Evolutionary conservation across 2,888 invertebrate species (phyloP), one percentile per base, ranked within the genome.

Genomic region (Cryptus viduatorius): DNA sequence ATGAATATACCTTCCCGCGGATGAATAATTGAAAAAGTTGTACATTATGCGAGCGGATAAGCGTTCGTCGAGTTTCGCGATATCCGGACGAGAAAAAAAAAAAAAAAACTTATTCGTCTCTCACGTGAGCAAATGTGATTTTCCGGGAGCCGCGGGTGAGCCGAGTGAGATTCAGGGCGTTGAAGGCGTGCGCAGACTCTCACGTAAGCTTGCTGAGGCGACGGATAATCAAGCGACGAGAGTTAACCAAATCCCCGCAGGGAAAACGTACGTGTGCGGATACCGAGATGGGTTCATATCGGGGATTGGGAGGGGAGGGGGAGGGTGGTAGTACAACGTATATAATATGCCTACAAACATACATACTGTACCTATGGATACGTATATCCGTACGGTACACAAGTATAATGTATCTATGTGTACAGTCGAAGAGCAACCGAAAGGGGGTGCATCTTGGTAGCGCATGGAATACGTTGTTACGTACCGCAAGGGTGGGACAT

Each of bases 141-240:
- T 59, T 24, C 29, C 59, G 29, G 59, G 24, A 29, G 29, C n/a
- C 19, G 19, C 37, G 37, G 48, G 48, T 14, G 48, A 14, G 48
- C n/a, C 14, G 48, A 48, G 48, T 4, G 48, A 48, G n/a, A 12
- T n/a, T 12, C 14, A 48, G 48, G 14, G 59, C 59, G 59, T 59
- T 29, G 59, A 59, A 29, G 59, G 59, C 12, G 24, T 12, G 59
- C 29, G 29, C 29, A 24, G 29, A 59, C 24, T 24, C 59, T 59
- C 59, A 59, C 59, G 59, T 59, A 59, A 59, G 59, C 59, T 59
- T 59, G 59, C 59, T 59, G 29, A 59, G 29, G 59, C 59, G 59
- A 59, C 59, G 59, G 59, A 59, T 59, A 59, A 59, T 59, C 59
- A 59, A 59, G 59, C 59, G 59, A 59, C 59, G 59, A 59, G 59